Base-by-base conservation (phyloP, 2,113 vertebrate species). In the Charadrius vociferus region DNA sequence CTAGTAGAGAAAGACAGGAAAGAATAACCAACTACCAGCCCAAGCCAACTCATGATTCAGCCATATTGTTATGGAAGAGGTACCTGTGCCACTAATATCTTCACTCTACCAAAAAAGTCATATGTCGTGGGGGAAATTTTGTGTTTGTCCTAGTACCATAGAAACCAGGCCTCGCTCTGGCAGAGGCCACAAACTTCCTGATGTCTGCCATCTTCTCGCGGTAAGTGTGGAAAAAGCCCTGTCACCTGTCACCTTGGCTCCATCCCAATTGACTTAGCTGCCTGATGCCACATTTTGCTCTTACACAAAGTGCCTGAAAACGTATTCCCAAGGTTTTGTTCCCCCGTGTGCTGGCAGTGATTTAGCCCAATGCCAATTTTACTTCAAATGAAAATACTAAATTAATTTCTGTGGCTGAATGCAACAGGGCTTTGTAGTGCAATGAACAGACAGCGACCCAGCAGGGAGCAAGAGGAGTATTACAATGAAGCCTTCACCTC, bases 321-420 rank as follows among this genome's bases (percentile, higher is more conserved):
- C 1, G 5, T 37, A 43, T 65, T 90, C 56, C 20, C 50, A 34
- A 70, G 37, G 39, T 91, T 96, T 89, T 94, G 43, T 68, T 84
- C 65, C 45, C 55, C 10, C 3, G 0, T 34, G 37, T 0, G 1
- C 80, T 56, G 55, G 36, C 59, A 50, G 2, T 24, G 30, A 52
- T 84, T 95, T 68, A 86, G 79, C 36, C 49, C 56, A 81, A 63
- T 3, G 3, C 36, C 66, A 55, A 52, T 90, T 91, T 59, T 71
- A 43, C 75, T 88, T 94, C 32, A 77, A 67, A 77, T 27, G 43
- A 92, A 89, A 94, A 88, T 65, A 95, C 27, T 49, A 79, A 63
- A 94, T 85, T 62, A 62, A 79, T 85, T 85, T 91, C 45, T 58
- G 49, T 75, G 39, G 24, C 27, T 90, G 32, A 83, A 92, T 32